A percentile compares a stretch with the other conserved stretches of the same genome.
Evolutionary conservation across 1,140 invertebrate genomes (phyloP).

Genomic region (Bombus polaris): DNA sequence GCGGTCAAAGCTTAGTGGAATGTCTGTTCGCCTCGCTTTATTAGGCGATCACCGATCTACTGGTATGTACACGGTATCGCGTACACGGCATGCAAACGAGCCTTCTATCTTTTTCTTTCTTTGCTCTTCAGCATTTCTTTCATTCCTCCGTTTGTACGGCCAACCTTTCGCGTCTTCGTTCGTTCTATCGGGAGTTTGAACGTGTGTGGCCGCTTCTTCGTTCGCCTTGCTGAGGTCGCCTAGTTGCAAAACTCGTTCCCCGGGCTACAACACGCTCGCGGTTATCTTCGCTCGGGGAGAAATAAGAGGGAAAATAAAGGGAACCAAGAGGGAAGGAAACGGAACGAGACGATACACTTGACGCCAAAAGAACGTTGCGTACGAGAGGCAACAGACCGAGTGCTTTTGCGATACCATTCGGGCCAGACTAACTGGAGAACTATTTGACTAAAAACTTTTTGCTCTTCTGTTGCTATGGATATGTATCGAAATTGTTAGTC

Average conservation of each 20-base stretch:
- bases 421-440: background rate
- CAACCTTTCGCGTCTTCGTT: background rate
- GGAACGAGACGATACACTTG: slow-evolving; percentile 24
- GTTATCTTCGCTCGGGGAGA: slow-evolving; percentile 45
- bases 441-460: background rate
- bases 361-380: slow-evolving; percentile 8
- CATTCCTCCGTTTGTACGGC: background rate
- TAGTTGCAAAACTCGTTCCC: slow-evolving; percentile 76
- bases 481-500: too few relatives aligned
- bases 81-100: slow-evolving; percentile 72
- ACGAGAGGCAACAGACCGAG: background rate
- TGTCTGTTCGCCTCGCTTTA: slow-evolving; percentile 63
- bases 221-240: slow-evolving; percentile 75
- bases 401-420: slow-evolving; percentile 5
- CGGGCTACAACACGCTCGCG: slow-evolving; percentile 31
- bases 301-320: slow-evolving; percentile 42
- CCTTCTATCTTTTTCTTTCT: background rate
- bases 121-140: background rate
- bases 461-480: background rate
- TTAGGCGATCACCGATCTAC: slow-evolving; percentile 65
- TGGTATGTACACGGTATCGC: slow-evolving; percentile 24
- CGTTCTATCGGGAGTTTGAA: slow-evolving; percentile 19
- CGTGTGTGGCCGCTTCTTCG: slow-evolving; percentile 56
- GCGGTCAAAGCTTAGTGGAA: slow-evolving; percentile 44
- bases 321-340: background rate